Evolutionary conservation across 1,140 invertebrate genomes (phyloP).

Genomic region (Thaumetopoea pityocampa): DNA sequence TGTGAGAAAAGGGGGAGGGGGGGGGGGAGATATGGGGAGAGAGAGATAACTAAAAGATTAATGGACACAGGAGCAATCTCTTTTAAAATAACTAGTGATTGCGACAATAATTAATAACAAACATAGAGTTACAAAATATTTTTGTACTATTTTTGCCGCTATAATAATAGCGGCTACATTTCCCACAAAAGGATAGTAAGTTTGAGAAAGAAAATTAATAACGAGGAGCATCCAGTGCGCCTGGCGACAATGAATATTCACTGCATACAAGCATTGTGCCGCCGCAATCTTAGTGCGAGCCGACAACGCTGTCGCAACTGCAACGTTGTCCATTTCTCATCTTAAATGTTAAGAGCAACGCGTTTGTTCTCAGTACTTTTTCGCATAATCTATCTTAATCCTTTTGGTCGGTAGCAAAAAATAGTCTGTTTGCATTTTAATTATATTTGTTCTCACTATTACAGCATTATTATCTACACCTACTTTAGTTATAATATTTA

Average conservation of each 20-base stretch:
- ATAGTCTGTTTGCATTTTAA: too few relatives aligned
- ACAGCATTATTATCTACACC: too few relatives aligned
- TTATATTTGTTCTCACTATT: background rate
- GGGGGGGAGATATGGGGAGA: background rate
- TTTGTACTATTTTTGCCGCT: background rate
- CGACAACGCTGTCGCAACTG: conserved; percentile 41
- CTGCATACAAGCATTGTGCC: conserved; percentile 59
- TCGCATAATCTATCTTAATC: conserved; percentile 15
- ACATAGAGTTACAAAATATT: background rate
- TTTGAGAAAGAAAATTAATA: conserved; percentile 50
- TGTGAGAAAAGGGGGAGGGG: too few relatives aligned
- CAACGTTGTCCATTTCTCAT: conserved; percentile 65
- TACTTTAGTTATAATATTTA: too few relatives aligned
- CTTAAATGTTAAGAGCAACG: conserved; percentile 57
- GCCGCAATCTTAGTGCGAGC: conserved; percentile 48
- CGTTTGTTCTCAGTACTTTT: conserved; percentile 27
- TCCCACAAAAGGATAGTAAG: background rate
- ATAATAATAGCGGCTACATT: background rate
- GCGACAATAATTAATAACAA: too few relatives aligned
- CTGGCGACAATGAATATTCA: conserved; percentile 60
- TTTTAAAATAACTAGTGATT: too few relatives aligned
- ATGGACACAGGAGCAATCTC: too few relatives aligned
- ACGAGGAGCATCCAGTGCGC: conserved; percentile 45
- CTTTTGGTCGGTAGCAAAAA: too few relatives aligned
- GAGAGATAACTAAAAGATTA: background rate